Evolutionary conservation across 1,140 invertebrate genomes (phyloP).

Genomic region (Adoxophyes honmai): DNA sequence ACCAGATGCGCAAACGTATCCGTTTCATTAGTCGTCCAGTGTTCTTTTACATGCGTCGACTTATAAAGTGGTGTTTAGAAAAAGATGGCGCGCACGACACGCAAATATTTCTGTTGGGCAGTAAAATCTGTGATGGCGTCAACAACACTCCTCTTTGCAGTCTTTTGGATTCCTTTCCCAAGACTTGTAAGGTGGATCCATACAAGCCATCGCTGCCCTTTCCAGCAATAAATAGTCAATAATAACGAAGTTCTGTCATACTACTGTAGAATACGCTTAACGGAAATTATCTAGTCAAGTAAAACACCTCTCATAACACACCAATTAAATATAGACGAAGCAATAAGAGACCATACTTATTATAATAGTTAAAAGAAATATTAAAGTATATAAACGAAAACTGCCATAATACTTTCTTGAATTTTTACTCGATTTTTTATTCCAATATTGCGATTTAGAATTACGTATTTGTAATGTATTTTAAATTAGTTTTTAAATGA

Average conservation of each 20-base stretch:
- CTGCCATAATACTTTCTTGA: slow-evolving; percentile 57
- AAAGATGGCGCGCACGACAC: no score
- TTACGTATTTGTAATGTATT: slow-evolving; percentile 40
- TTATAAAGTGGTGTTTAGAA: no score
- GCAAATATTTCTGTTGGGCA: no score
- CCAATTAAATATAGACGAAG: slow-evolving; percentile 22
- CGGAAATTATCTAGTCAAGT: background rate
- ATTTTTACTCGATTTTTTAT: slow-evolving; percentile 56
- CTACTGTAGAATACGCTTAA: background rate
- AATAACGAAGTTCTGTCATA: background rate
- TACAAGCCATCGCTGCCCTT: background rate
- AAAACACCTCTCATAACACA: slow-evolving; percentile 8
- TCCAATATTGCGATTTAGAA: slow-evolving; percentile 35
- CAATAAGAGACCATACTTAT: slow-evolving; percentile 29
- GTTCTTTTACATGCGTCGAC: no score
- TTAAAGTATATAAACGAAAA: slow-evolving; percentile 37
- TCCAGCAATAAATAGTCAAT: background rate
- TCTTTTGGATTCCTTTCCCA: no score
- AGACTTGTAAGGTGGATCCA: no score
- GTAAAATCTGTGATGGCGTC: no score
- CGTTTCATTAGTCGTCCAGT: no score
- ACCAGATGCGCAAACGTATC: no score
- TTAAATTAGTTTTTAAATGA: slow-evolving; percentile 42
- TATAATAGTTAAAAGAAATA: slow-evolving; percentile 7
- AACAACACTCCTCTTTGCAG: no score